Evolutionary conservation across 2,888 invertebrate species (phyloP), one percentile per base, ranked within the genome.

Genomic region (Agrochola lota): DNA sequence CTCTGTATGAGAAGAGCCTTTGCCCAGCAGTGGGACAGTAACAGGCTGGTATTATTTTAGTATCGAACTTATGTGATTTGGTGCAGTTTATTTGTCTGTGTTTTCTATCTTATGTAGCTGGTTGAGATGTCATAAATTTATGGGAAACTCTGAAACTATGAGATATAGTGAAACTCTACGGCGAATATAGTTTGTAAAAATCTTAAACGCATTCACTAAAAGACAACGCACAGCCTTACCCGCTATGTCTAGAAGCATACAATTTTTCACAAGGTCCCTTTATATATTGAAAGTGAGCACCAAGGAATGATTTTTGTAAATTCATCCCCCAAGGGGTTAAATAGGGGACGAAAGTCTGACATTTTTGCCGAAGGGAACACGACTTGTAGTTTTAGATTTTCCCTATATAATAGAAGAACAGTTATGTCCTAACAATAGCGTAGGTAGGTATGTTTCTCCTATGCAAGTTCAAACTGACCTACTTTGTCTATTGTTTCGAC

Each of bases 381-480:
- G 52, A 52, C 52, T n/a, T n/a, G 11, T n/a, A 43, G 9, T 11
- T 6, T 46, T 20, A 26, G 6, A 26, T 67, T 46, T n/a, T 49
- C 26, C 20, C 46, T 20, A 11, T 49, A 26, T 26, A 49, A 49
- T 49, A 49, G 8, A 20, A 71, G 8, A 49, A 12, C n/a, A 60
- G 26, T 26, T 23, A 35, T 60, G 20, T 23, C 15, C 46, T 23
- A 60, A 23, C 11, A 49, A 23, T 43, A 74, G 7, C 26, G 26
- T 70, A 60, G 52, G 20, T 52, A 52, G 15, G 9, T 81, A 78
- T n/a, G 40, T 9, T 68, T 49, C 76, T 71, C 26, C 72, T 70
- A 62, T 70, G 59, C 40, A 64, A 77, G 68, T 80, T 43, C 49
- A 76, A 75, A 78, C 57, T 79, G 79, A 86, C 81, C 85, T 78